Evolutionary conservation across 1,140 invertebrate genomes (phyloP), one percentile per base, ranked within the genome.

Genomic region (Druon quercuslanigerum): DNA sequence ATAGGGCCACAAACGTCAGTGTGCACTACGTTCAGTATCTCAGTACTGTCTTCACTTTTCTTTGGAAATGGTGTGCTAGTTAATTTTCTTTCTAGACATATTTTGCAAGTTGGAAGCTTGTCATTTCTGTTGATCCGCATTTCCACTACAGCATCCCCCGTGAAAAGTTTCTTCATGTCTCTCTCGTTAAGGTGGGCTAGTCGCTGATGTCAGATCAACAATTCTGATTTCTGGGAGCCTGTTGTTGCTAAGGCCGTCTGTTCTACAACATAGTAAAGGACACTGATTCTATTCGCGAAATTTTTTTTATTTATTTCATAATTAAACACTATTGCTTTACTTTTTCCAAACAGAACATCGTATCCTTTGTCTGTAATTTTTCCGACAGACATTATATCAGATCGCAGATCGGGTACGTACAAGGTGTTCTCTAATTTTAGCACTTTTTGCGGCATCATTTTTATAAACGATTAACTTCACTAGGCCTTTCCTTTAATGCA

Each of bases 1-100:
- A 50, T 71, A 3, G 76, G 76, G 5, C 77, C 76, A 8, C 76
- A 74, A 12, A 71, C 72, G 46, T 78, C 72, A n/a, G 60, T 71
- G 46, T 78, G 77, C 25, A 79, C 52, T 11, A 79, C 51, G 25
- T 73, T 19, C 1, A 19, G 17, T 17, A 19, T 54, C 19, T 54
- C n/a, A 0, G 52, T n/a, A 9, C 52, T n/a, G 16, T n/a, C 2
- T 54, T 17, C n/a, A n/a, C 6, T 54, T 54, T 54, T 19, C n/a
- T 19, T 54, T 9, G 52, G 1, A 19, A 54, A 54, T 19, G 1
- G n/a, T 5, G 52, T 19, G n/a, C 19, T 9, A 17, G 1, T 5
- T 11, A 54, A 19, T 19, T 54, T 54, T 9, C n/a, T 17, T 7
- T 54, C 19, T 11, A 54, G 1, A 54, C 52, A 54, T 17, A 17